Evolutionary conservation across 2,888 invertebrate species (phyloP).

Genomic region (Chouioia cunea): DNA sequence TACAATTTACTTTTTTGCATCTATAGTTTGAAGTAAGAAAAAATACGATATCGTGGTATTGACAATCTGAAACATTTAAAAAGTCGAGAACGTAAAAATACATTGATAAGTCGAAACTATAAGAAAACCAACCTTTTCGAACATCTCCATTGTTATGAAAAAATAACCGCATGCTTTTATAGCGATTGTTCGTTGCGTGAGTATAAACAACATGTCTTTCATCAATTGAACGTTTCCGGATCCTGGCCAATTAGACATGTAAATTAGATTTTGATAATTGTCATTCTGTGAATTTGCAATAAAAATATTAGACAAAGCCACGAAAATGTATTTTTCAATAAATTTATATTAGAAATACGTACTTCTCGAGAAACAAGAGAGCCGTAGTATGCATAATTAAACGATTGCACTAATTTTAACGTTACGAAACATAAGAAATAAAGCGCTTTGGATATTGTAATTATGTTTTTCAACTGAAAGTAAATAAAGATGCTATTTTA

Average conservation of each 20-base stretch:
- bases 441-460: neutral
- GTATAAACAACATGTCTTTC: slow-evolving; percentile 48
- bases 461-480: too few species aligned
- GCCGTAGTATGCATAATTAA: slow-evolving; percentile 51
- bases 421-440: slow-evolving; percentile 9
- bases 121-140: slow-evolving; percentile 11
- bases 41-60: slow-evolving; percentile 41
- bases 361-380: slow-evolving; percentile 26
- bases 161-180: slow-evolving; percentile 47
- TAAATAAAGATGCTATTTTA: too few species aligned
- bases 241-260: slow-evolving; percentile 51
- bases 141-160: slow-evolving; percentile 25
- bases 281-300: slow-evolving; percentile 49
- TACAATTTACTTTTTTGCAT: slow-evolving; percentile 12
- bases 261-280: slow-evolving; percentile 50
- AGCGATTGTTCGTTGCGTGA: slow-evolving; percentile 52
- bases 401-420: slow-evolving; percentile 40
- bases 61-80: slow-evolving; percentile 38
- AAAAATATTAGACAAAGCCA: neutral
- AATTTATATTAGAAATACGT: too few species aligned
- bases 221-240: slow-evolving; percentile 45
- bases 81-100: neutral
- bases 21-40: slow-evolving; percentile 36
- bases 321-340: neutral
- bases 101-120: neutral